Evolutionary conservation across 2,113 vertebrate genomes (phyloP).

Genomic region (Phylloscopus trochilus): DNA sequence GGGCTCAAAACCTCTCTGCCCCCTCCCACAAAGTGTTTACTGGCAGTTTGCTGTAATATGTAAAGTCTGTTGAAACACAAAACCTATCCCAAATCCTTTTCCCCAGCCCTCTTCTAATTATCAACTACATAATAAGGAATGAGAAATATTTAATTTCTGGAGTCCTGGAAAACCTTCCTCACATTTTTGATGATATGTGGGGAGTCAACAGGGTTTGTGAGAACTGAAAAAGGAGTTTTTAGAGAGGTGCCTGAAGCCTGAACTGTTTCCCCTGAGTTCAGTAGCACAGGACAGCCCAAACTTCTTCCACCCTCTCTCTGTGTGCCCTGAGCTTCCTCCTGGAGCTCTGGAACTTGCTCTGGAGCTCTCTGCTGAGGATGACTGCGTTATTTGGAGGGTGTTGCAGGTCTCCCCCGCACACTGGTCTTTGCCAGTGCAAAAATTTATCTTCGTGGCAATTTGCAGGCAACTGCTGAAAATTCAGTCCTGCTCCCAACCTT

Average conservation of each 20-base stretch:
- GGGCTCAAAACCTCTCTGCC: background rate
- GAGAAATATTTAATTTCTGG: background rate
- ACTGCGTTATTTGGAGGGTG: fast-evolving
- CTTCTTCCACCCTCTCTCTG: background rate
- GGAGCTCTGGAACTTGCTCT: background rate
- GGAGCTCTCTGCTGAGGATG: background rate
- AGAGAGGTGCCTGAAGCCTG: background rate
- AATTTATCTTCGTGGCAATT: background rate
- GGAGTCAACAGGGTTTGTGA: background rate
- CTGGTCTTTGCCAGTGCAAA: background rate
- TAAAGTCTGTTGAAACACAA: background rate
- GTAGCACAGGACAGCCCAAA: fast-evolving
- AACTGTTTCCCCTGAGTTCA: background rate
- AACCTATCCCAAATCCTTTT: background rate
- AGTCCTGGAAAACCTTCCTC: background rate
- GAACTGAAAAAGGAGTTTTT: background rate
- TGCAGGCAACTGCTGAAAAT: background rate
- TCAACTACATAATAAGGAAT: background rate
- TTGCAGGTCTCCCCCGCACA: background rate
- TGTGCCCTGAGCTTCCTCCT: background rate
- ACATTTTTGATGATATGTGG: background rate
- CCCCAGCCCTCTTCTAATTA: background rate
- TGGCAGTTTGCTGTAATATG: background rate
- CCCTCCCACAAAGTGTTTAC: background rate
- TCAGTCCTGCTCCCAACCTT: background rate